Evolutionary conservation across 2,888 invertebrate genomes (phyloP), one percentile per base, ranked within the genome.

Genomic region (Nephrocerus scutellatus): DNA sequence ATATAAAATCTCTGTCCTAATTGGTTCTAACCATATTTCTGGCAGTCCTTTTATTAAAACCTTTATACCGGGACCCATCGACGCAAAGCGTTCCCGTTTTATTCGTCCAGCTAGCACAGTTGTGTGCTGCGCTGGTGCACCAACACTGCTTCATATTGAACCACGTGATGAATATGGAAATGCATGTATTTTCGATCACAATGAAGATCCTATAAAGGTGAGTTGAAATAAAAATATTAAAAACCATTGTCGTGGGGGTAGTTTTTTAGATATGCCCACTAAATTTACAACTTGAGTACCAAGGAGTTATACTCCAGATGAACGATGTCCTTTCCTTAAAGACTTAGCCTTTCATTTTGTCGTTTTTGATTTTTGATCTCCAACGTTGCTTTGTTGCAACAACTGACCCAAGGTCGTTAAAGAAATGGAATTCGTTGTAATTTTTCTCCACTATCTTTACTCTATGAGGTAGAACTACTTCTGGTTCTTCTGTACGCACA

Each of bases 141-240:
- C 83, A 30, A 84, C 88, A 57, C 69, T 78, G 36, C 74, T 93
- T 63, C 81, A 82, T 62, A 79, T 93, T 57, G 90, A 90, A 62
- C 91, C 92, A n/a, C 74, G 91, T 43, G 93, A 93, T 71, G 83
- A 84, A 63, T 91, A 83, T 68, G 87, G 88, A 60, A 93, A 93
- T 68, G 72, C 81, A n/a, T 87, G 87, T 55, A 63, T 72, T 48
- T 81, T 79, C 55, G 72, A 73, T 20, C 68, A 73, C 29, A 72
- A 70, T 23, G 76, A 76, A 44, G 72, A 77, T 58, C 80, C 81
- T 2, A 73, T 77, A 1, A 70, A 76, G 57, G 79, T 73, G 52
- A 36, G 42, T 41, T 13, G 1, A 4, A 30, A 14, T 15, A 6
- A 16, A 37, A 15, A n/a, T n/a, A n/a, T n/a, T n/a, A n/a, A n/a